Evolutionary conservation across 2,113 vertebrate species (phyloP), one percentile per base, ranked within the genome.

Genomic region (Planiliza haematocheilus): DNA sequence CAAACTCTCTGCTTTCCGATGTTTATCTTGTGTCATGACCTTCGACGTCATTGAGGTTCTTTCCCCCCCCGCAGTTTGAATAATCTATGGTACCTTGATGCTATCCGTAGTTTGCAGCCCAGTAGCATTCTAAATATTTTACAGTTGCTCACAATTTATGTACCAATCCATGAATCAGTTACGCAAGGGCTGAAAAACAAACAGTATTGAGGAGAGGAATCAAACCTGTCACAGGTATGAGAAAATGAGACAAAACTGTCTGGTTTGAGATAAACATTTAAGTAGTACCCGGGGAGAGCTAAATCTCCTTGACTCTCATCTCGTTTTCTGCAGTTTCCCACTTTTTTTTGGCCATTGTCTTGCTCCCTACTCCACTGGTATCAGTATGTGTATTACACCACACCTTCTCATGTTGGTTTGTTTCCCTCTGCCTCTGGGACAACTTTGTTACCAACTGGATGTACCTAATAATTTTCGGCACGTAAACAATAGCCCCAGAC

Each of bases 171-270:
- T 48, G 10, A 38, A 36, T 17, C 46, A 50, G 48, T 24, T 52
- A 34, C 0, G 38, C 43, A 39, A 20, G 20, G 7, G 20, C 24
- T 30, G 24, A 30, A 30, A 30, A 30, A 30, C 24, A 30, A 30
- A n/a, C n/a, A n/a, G 3, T 30, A 5, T 30, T 20, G 58, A 51
- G 55, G 36, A 56, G 48, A 61, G 55, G 61, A 74, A 74, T 70
- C 57, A 74, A 78, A 81, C 17, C 46, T 58, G 56, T 58, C 1
- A 4, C 42, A 59, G 62, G 53, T 70, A 78, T 67, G 24, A 1
- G 57, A 49, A 61, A 82, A 83, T 64, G 46, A 86, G 79, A 72
- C 74, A 77, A 67, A 79, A 69, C 66, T 74, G 64, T 81, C 74
- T 79, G 61, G 62, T 75, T 64, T 30, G 21, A 62, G 64, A 85